Evolutionary conservation across 1,140 invertebrate genomes (phyloP).

Genomic region (Formica selysi): DNA sequence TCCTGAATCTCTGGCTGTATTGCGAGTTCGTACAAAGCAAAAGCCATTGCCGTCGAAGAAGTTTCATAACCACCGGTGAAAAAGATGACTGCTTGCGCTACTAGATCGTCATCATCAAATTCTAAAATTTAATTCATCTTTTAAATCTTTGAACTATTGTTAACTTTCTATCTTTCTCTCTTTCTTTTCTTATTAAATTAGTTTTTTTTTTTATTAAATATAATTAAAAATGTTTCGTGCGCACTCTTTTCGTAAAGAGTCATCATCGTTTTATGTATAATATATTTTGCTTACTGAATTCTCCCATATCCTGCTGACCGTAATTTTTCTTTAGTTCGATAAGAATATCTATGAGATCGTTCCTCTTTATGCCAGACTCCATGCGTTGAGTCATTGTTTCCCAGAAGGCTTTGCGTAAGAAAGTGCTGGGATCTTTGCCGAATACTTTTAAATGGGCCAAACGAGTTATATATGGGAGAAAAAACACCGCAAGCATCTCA

Average conservation of each 20-base stretch:
- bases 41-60: no score
- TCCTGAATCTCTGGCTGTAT: no score
- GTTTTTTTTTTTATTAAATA: not conserved
- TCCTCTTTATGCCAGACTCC: slow-evolving; percentile 74
- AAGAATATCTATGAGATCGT: slow-evolving; percentile 85
- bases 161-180: not conserved
- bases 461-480: slow-evolving; percentile 76
- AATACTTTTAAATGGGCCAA: slow-evolving; percentile 74
- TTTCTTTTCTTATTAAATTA: not conserved
- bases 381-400: slow-evolving; percentile 79
- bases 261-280: no score
- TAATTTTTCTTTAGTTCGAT: slow-evolving; percentile 79
- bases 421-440: slow-evolving; percentile 68
- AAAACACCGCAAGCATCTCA: slow-evolving; percentile 81
- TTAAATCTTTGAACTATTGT: not conserved
- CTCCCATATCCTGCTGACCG: not conserved
- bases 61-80: no score
- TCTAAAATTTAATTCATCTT: slow-evolving; percentile 68
- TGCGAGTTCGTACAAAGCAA: no score
- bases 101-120: slow-evolving; percentile 89
- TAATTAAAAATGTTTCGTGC: not conserved
- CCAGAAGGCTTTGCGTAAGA: slow-evolving; percentile 81
- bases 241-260: no score
- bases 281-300: slow-evolving; percentile 65
- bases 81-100: no score